Percentiles rank a stretch among this genome's conserved stretches.
phyloP scores from a whole-genome alignment of 30 jellyfish, hydroid and myxozoan genomes.

The Catostylus mosaicus region DNA sequence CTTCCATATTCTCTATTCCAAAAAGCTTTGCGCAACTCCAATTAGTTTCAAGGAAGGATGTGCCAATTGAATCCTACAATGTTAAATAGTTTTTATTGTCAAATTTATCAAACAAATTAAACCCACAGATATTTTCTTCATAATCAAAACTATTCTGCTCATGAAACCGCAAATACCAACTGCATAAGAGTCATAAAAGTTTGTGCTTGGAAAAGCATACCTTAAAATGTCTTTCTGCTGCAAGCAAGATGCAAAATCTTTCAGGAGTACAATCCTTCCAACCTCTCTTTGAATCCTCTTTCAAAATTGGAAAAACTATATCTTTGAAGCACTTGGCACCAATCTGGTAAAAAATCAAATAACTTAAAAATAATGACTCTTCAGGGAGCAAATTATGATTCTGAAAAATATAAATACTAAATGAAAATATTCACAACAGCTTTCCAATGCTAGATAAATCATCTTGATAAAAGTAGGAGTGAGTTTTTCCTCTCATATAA shows the following conservation, averaged over 20 bases:
- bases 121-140: too few species aligned
- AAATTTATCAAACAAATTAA: background rate
- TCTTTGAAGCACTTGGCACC: constrained; percentile 34
- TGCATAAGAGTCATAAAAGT: too few species aligned
- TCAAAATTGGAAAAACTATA: constrained; percentile 42
- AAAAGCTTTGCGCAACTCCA: constrained; percentile 31
- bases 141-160: background rate
- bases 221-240: constrained; percentile 51
- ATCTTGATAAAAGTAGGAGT: too few species aligned
- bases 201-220: constrained; percentile 1
- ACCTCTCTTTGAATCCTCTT: constrained; percentile 42
- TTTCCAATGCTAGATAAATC: too few species aligned
- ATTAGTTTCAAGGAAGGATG: constrained; percentile 9
- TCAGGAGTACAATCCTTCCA: constrained; percentile 82
- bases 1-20: constrained; percentile 33
- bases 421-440: too few species aligned
- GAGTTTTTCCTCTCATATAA: too few species aligned
- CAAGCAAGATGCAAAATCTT: constrained; percentile 63
- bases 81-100: too few species aligned
- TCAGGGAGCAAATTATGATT: too few species aligned
- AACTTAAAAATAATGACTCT: too few species aligned
- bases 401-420: too few species aligned
- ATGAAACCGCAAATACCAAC: too few species aligned
- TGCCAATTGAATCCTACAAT: constrained; percentile 41
- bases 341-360: constrained; percentile 60